Conservation (phyloP, 2,797 vertebrate genomes). For the Hyperoplus lanceolatus region DNA sequence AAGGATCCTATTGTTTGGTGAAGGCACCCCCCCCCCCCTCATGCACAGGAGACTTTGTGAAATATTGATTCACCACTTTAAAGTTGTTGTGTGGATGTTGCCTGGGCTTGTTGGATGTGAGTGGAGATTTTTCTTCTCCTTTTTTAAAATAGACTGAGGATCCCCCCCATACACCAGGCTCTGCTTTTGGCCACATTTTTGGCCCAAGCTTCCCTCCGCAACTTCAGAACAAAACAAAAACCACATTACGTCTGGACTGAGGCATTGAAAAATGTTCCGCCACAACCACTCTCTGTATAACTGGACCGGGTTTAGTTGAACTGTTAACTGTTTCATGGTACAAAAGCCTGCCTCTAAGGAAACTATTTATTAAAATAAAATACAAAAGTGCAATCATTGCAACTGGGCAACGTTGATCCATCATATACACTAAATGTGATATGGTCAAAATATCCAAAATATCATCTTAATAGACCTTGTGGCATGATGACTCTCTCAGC, state of each 20-base stretch:
- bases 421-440: not conserved
- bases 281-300: not conserved
- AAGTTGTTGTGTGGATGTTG: constrained; percentile 66
- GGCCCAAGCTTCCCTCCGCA: not conserved
- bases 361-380: not conserved
- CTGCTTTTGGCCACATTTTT: not conserved
- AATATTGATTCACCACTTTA: constrained; percentile 82
- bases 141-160: constrained; percentile 7
- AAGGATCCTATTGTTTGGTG: constrained; percentile 76
- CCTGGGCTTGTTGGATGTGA: constrained; percentile 29
- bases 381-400: too few relatives aligned
- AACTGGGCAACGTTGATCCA: not conserved
- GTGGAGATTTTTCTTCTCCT: constrained; percentile 22
- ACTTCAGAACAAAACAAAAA: not conserved
- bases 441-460: not conserved
- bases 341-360: not conserved
- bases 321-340: not conserved
- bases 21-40: constrained; percentile 48
- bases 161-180: not conserved
- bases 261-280: not conserved
- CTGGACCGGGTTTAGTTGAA: not conserved
- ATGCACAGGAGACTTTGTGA: constrained; percentile 64
- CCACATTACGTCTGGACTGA: not conserved
- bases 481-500: too few relatives aligned
- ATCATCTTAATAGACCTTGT: not conserved